These are phyloP conservation scores for Drosophila suboccidentalis DNA, from an alignment of 2,888 invertebrate genomes.

Conservation along the genomic window DNA sequence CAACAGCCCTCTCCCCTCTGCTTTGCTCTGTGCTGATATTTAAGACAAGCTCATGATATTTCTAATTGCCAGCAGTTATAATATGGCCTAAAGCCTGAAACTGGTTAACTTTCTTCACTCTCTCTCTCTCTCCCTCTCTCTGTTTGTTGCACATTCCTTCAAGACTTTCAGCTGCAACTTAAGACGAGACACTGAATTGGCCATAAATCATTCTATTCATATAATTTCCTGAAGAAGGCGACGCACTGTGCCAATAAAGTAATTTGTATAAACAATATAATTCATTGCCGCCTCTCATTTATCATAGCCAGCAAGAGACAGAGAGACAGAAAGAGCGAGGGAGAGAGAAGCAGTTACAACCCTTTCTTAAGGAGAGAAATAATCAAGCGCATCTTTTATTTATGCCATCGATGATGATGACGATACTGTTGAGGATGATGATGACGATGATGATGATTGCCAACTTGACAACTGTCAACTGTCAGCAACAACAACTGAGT, in stretches of 20 bases:
- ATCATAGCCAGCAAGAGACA: conserved; percentile 50
- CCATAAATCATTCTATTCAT: conserved; percentile 64
- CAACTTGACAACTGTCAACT: conserved; percentile 76
- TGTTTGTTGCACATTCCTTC: conserved; percentile 7
- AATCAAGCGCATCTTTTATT: conserved; percentile 63
- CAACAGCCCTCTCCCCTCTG: neutral
- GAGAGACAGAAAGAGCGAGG: neutral
- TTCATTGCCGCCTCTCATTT: conserved; percentile 74
- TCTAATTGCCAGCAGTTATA: conserved; percentile 68
- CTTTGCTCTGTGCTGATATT: conserved; percentile 53
- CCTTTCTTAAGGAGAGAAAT: conserved; percentile 34
- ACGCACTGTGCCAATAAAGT: conserved; percentile 72
- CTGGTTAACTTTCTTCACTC: neutral
- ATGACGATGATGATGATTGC: conserved; percentile 46
- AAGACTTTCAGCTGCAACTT: conserved; percentile 7
- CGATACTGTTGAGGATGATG: conserved; percentile 13
- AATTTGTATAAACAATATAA: conserved; percentile 80
- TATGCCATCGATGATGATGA: conserved; percentile 62
- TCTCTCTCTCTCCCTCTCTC: neutral
- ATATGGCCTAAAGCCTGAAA: conserved; percentile 3
- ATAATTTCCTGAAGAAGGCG: conserved; percentile 60
- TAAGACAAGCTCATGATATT: conserved; percentile 68
- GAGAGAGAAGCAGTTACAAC: conserved; percentile 1
- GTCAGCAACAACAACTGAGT: conserved; percentile 58
- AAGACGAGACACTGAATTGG: conserved; percentile 22